Conservation (phyloP, 1,140 invertebrate genomes). For the Chymomyza costata region DNA sequence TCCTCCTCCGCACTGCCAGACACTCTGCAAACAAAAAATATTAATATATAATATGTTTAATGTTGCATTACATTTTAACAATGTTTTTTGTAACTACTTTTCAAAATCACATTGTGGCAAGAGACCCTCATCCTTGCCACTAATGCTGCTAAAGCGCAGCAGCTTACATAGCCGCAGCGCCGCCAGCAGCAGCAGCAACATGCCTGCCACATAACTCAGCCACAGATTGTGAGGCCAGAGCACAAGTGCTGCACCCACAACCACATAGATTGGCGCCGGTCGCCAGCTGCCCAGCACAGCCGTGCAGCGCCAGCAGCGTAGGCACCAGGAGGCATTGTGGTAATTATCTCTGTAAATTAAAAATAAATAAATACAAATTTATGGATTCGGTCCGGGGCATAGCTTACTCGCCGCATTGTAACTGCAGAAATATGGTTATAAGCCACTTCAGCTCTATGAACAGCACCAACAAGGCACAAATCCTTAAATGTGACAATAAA, state of each 20-base stretch:
- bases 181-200: conserved; percentile 58
- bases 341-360: conserved; percentile 53
- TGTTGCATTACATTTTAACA: background rate
- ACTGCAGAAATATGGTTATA: conserved; percentile 63
- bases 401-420: conserved; percentile 63
- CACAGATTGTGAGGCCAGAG: conserved; percentile 71
- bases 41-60: conserved; percentile 18
- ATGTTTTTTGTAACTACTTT: conserved; percentile 42
- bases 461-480: conserved; percentile 62
- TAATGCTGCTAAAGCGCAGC: conserved; percentile 33
- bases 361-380: conserved; percentile 30
- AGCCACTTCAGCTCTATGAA: conserved; percentile 73
- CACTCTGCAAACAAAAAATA: conserved; percentile 49
- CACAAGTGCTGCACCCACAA: conserved; percentile 55
- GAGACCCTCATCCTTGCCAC: conserved; percentile 59
- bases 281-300: conserved; percentile 56
- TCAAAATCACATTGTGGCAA: conserved; percentile 71
- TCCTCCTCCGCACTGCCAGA: conserved; percentile 60
- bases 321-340: conserved; percentile 37
- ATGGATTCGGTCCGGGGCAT: conserved; percentile 18
- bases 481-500: conserved; percentile 36
- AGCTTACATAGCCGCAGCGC: conserved; percentile 56
- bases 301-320: conserved; percentile 47
- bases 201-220: conserved; percentile 70
- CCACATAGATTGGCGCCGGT: conserved; percentile 57